Evolutionary conservation across 1,140 invertebrate genomes (phyloP), one percentile per base, ranked within the genome.

Genomic region (Drosophila pectinifera): DNA sequence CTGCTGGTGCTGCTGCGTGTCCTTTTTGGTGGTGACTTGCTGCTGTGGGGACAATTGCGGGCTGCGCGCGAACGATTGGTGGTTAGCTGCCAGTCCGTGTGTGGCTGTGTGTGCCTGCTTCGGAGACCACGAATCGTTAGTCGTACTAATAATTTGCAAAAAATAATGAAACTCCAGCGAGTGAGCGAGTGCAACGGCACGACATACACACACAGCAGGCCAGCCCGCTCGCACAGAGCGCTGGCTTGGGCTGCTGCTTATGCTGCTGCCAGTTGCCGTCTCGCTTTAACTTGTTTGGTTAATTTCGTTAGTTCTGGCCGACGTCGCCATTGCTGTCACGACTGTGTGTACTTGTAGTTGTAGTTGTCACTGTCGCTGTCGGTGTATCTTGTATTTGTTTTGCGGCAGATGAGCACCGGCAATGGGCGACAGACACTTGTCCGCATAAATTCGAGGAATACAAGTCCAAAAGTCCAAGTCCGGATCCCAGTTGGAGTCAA

Each of bases 81-180:
- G 84, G 84, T 89, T 88, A 82, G 56, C 53, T 59, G 53, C 20
- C 22, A 41, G 38, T 49, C 36, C 48, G 34, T 42, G 18, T 65
- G 38, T 57, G 11, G 13, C 24, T 48, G 45, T 54, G 28, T 43
- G 20, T 62, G 42, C 51, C 22, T 14, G 51, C 46, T 53, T 48
- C 65, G 70, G 57, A 82, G 84, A 91, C 89, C 89, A 90, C 89
- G 89, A 89, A 91, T 86, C 89, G 89, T 90, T 91, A 89, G 89
- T 76, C 89, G 81, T 85, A 86, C 89, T 91, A 91, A 85, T 91
- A 91, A 91, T 91, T 91, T 80, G 63, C 43, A 80, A 78, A 85
- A 91, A 89, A 90, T 88, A 91, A 85, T 91, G 88, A 80, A 88
- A 70, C 67, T 80, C 51, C 45, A 28, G 57, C 28, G 28, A 31